phyloP scores from a whole-genome alignment of 2,113 vertebrate species.

The Halichoerus grypus region DNA sequence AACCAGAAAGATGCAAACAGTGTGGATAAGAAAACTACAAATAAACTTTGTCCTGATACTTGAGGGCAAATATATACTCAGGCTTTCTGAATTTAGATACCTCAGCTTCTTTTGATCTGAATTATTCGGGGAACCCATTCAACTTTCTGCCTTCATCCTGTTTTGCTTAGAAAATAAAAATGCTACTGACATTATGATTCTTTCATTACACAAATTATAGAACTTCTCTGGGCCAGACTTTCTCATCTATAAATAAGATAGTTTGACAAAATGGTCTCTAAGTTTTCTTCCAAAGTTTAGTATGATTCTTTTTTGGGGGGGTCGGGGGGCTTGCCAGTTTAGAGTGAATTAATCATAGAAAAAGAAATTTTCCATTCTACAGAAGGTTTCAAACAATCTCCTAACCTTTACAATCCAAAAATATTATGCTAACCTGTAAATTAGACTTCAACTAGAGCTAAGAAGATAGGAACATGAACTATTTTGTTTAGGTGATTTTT shows the following conservation, averaged over 20 bases:
- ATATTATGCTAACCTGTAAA: not conserved
- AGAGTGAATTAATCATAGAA: constrained; percentile 48
- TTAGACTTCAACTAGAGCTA: not conserved
- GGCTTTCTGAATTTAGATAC: constrained; percentile 33
- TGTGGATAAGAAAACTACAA: not conserved
- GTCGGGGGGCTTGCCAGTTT: not conserved
- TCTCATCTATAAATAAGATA: constrained; percentile 61
- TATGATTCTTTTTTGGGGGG: not conserved
- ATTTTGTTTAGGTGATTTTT: not conserved
- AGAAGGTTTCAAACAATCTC: constrained; percentile 7
- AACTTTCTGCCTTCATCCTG: constrained; percentile 58
- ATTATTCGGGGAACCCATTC: constrained; percentile 47
- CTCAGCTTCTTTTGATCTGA: constrained; percentile 58
- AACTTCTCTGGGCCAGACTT: constrained; percentile 22
- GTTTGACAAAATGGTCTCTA: constrained; percentile 43
- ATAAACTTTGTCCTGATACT: constrained; percentile 12
- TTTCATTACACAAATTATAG: constrained; percentile 63
- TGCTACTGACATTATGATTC: constrained; percentile 40
- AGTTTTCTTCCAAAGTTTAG: constrained; percentile 38
- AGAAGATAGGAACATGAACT: not conserved
- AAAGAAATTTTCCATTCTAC: constrained; percentile 51
- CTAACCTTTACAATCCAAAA: constrained; percentile 1
- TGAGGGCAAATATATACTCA: constrained; percentile 26
- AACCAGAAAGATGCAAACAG: not conserved
- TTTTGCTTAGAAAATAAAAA: constrained; percentile 71